Evolutionary conservation across 2,797 vertebrate genomes (phyloP).

Genomic region (Lateolabrax maculatus): DNA sequence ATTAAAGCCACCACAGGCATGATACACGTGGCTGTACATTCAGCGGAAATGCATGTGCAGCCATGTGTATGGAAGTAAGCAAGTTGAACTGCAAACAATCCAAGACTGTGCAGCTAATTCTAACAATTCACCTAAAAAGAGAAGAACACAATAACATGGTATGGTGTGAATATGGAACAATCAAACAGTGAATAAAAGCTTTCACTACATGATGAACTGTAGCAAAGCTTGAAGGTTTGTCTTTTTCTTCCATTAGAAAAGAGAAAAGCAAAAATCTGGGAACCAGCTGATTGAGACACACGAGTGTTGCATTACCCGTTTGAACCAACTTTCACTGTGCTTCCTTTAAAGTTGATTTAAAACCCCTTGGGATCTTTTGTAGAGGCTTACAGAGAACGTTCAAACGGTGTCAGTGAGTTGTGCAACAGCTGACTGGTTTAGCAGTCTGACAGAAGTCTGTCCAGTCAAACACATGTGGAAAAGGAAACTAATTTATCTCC

Average conservation of each 20-base stretch:
- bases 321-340: background rate
- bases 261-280: slow-evolving; percentile 7
- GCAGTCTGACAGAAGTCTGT: slow-evolving; percentile 35
- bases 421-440: slow-evolving; percentile 20
- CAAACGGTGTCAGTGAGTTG: background rate
- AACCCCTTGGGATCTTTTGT: background rate
- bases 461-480: slow-evolving; percentile 38
- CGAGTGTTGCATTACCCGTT: background rate
- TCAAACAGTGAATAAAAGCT: background rate
- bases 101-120: background rate
- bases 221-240: background rate
- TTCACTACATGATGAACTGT: background rate
- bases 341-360: slow-evolving; percentile 23
- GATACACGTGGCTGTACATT: background rate
- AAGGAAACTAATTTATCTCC: background rate
- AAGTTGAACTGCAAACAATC: background rate
- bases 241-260: background rate
- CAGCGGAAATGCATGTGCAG: background rate
- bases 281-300: slow-evolving; percentile 16
- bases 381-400: background rate
- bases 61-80: background rate
- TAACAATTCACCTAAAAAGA: background rate
- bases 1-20: background rate
- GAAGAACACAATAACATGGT: too few species aligned
- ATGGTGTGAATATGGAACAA: too few species aligned